Evolutionary conservation across 2,888 invertebrate genomes (phyloP), one percentile per base, ranked within the genome.

Genomic region (Caenorhabditis sulstoni): DNA sequence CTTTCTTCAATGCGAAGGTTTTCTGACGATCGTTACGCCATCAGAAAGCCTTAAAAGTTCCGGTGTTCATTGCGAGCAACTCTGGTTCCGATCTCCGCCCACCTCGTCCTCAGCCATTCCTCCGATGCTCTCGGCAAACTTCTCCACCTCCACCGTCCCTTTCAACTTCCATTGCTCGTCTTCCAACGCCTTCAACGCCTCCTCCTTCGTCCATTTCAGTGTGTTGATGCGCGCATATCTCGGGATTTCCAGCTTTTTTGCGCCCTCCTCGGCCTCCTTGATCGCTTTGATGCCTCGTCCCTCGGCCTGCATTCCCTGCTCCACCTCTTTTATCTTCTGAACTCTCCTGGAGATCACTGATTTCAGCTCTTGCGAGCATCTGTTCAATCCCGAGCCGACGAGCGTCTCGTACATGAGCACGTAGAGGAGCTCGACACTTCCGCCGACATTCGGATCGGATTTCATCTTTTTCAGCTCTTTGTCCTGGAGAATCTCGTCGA

Each of bases 161-260:
- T 62, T 68, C n/a, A 80, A 14, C 39, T 81, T 68, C 75, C 75
- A 77, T 39, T 77, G 62, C 39, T 77, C 75, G n/a, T 16, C 20
- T 67, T 77, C 66, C 44, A 81, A 55, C 1, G 66, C 65, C 61
- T 86, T 76, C 23, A 86, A 18, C 8, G 86, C 86, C 23, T 87
- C 87, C 22, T 87, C 85, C 20, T 79, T 55, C 12, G 82, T 75
- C 82, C 85, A 83, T 71, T 83, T 84, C 44, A 89, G 49, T 1
- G 87, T 86, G 64, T 89, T 89, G 16, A 89, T 85, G 14, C 89
- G 77, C 16, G 84, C 88, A 64, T 89, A 89, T 23, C 89, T 79
- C 1, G 88, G 88, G n/a, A 88, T 83, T 44, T 52, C 59, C 22
- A 70, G 66, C 79, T 77, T 79, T 23, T 62, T 68, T 22, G 35